phyloP scores from a whole-genome alignment of 2,797 vertebrate species.

The Artibeus jamaicensis region DNA sequence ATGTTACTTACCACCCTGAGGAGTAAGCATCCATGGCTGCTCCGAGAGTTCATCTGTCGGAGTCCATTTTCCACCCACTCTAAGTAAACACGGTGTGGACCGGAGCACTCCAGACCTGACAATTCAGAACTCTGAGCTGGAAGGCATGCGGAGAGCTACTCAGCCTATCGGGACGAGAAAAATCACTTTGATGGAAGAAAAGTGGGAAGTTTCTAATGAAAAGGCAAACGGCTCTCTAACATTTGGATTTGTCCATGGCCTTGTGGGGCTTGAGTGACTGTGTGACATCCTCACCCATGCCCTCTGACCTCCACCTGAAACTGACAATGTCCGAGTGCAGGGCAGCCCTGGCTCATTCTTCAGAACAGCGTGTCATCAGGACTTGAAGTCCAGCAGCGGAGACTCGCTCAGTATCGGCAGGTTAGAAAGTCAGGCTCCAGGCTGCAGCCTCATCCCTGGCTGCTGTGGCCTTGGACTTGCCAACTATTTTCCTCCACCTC shows the following conservation, averaged over 20 bases:
- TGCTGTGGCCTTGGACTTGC: background rate
- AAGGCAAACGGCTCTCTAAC: background rate
- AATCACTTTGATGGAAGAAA: background rate
- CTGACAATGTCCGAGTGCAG: background rate
- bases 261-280: background rate
- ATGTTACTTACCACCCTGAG: background rate
- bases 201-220: background rate
- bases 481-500: background rate
- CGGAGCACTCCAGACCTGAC: too few species aligned
- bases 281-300: background rate
- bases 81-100: background rate
- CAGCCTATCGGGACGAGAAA: fast-evolving
- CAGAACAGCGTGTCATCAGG: background rate
- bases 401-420: fast-evolving
- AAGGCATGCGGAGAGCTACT: fast-evolving
- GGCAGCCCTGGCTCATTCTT: background rate
- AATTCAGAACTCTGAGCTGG: fast-evolving
- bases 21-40: background rate
- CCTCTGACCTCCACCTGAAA: background rate
- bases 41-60: background rate
- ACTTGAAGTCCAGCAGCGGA: background rate
- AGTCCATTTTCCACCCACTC: background rate
- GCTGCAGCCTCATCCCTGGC: background rate
- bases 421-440: background rate
- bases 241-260: fast-evolving